Base-by-base conservation (phyloP, 2,113 vertebrate genomes). In the Perognathus longimembris region DNA sequence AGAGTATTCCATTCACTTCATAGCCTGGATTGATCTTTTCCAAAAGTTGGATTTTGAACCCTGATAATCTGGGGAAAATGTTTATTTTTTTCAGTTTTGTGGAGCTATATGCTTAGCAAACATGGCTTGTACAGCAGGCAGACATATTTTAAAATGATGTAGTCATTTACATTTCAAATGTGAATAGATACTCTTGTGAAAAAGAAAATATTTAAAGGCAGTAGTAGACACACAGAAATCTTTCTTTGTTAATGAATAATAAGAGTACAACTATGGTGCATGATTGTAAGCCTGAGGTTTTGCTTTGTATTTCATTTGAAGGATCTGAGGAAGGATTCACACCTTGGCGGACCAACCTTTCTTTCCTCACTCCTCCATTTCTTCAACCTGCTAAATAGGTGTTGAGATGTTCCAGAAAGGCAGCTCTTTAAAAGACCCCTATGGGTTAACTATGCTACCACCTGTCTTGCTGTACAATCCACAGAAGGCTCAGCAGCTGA, bases 51-150 rank as follows among this genome's bases (percentile, higher is more conserved):
- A 54, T 4, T 24, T 54, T 66, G n/a, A 45, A 67, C 10, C 9
- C 28, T 61, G n/a, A 38, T 50, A 81, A 3, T 5, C 73, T 22
- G 61, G 21, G 3, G 85, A 70, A 84, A 45, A 32, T 7, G 32
- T n/a, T n/a, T n/a, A 36, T 92, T 93, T 93, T 84, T 66, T 92
- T 21, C n/a, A 50, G 40, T 93, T 80, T 40, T 67, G 64, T 30
- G n/a, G 30, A 69, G 26, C 34, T 1, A 24, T 64, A 80, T 1
- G 20, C 5, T 84, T 4, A 8, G 6, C 57, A 71, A 73, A 14
- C 12, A 30, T 67, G 80, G 74, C 42, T 45, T 26, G 10, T 32
- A 12, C 3, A 63, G 9, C 26, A 36, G 40, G 54, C 14, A 71
- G 28, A 18, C 45, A 15, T 74, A n/a, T 67, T 50, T 89, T 69